These are phyloP conservation scores for Arrhopalites spinosus DNA, from an alignment of 2,888 invertebrate species.

Conservation along the genomic window DNA sequence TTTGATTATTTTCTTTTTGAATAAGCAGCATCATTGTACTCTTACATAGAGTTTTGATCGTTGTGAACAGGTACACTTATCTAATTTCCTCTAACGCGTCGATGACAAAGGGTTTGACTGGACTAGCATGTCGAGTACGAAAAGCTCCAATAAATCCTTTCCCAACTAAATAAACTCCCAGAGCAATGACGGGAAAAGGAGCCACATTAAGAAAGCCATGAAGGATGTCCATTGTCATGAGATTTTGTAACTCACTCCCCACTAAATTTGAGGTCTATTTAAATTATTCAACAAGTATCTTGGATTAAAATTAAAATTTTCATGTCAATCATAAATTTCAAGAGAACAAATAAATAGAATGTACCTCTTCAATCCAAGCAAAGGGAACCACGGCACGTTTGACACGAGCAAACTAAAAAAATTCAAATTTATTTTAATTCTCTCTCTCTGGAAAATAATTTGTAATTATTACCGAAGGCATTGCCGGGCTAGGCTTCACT, in stretches of 20 bases:
- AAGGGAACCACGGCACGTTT: conserved; percentile 24
- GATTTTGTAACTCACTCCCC: background rate
- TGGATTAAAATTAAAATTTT: background rate
- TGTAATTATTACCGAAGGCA: background rate
- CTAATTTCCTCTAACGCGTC: too few relatives aligned
- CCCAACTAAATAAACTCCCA: background rate
- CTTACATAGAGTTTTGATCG: too few relatives aligned
- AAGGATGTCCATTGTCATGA: background rate
- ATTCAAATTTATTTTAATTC: too few relatives aligned
- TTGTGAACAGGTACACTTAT: too few relatives aligned
- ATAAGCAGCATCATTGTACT: too few relatives aligned
- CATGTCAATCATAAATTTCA: background rate
- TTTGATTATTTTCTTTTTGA: too few relatives aligned
- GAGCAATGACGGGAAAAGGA: background rate
- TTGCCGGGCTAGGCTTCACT: background rate
- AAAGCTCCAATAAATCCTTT: background rate
- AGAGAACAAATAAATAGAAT: background rate
- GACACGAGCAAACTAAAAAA: conserved; percentile 1
- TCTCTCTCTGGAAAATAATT: too few relatives aligned
- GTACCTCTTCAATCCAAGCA: conserved; percentile 31
- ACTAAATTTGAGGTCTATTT: background rate
- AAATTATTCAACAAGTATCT: background rate
- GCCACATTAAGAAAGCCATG: background rate
- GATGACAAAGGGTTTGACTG: too few relatives aligned
- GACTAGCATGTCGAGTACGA: background rate